These are phyloP conservation scores for Tragelaphus eurycerus DNA, from an alignment of 2,797 vertebrate species.

Conservation along the genomic window DNA sequence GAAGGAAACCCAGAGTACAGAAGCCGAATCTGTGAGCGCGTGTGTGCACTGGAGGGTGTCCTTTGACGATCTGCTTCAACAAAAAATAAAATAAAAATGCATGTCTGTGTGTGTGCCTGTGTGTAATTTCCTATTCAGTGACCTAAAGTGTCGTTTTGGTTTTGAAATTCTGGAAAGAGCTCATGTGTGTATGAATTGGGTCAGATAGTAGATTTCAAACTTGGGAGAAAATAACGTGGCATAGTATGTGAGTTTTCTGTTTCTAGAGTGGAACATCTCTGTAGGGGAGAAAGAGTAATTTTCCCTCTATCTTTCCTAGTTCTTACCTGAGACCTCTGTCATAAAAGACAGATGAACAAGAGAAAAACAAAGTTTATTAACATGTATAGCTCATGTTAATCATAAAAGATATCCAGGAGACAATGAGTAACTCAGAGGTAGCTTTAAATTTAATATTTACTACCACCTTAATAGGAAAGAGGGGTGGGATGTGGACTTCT, in stretches of 20 bases:
- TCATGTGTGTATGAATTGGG: neutral
- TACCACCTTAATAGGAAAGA: neutral
- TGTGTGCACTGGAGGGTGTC: neutral
- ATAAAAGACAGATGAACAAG: neutral
- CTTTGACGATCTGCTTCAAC: neutral
- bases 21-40: neutral
- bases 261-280: neutral
- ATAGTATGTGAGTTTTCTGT: neutral
- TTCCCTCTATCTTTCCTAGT: neutral
- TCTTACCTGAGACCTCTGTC: neutral
- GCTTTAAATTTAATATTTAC: neutral
- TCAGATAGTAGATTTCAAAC: neutral
- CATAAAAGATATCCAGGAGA: neutral
- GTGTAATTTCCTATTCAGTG: neutral
- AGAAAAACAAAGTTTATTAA: neutral
- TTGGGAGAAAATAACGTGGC: neutral
- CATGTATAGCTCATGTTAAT: neutral
- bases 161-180: constrained; percentile 8
- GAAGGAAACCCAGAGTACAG: neutral
- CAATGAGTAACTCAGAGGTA: neutral
- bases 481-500: neutral
- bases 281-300: neutral
- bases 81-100: neutral
- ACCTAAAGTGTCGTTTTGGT: neutral
- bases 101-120: neutral